These are phyloP conservation scores for Aethes cnicana DNA, from an alignment of 2,888 invertebrate genomes.

Conservation along the genomic window DNA sequence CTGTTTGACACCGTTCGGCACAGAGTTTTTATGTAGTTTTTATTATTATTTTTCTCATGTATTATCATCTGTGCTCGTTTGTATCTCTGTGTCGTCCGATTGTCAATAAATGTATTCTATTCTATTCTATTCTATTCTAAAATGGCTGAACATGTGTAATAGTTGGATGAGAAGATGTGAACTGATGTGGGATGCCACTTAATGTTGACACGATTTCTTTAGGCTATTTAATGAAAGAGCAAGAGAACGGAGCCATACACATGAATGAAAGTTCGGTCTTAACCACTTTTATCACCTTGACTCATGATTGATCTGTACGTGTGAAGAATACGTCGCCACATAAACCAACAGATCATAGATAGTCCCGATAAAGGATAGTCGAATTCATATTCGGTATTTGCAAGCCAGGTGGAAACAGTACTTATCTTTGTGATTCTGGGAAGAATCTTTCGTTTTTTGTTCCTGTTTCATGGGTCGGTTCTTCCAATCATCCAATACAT, in stretches of 20 bases:
- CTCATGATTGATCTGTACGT: constrained; percentile 29
- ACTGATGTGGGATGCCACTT: too few species aligned
- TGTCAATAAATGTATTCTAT: too few species aligned
- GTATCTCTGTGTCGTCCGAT: too few species aligned
- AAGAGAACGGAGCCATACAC: constrained; percentile 1
- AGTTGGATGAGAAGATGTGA: too few species aligned
- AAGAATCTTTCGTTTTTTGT: constrained; percentile 1
- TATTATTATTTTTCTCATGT: too few species aligned
- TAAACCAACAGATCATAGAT: too few species aligned
- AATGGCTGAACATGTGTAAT: too few species aligned
- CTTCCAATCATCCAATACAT: background rate
- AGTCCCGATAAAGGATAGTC: background rate
- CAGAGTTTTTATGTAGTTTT: too few species aligned
- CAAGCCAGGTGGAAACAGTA: constrained; percentile 1
- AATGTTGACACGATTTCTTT: too few species aligned
- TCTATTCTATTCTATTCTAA: too few species aligned
- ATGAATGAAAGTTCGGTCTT: background rate
- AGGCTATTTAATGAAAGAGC: background rate
- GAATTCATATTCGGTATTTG: background rate
- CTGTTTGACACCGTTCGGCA: too few species aligned
- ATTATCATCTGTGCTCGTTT: too few species aligned
- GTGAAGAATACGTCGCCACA: constrained; percentile 8
- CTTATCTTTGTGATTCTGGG: constrained; percentile 9
- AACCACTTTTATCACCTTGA: constrained; percentile 14
- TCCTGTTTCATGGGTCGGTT: background rate